Conservation (phyloP, 2,888 invertebrate genomes). For the Lycocerus yunnanus region DNA sequence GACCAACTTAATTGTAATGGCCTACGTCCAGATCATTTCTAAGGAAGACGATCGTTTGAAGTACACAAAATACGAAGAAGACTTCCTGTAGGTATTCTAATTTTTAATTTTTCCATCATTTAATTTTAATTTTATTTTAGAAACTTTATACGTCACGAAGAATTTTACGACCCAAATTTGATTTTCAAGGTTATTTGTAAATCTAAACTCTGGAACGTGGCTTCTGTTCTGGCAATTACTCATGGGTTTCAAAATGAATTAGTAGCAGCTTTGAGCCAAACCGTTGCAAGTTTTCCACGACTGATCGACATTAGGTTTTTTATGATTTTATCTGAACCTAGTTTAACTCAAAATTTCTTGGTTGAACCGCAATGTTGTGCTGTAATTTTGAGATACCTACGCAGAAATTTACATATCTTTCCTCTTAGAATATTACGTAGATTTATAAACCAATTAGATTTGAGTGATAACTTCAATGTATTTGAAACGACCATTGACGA, state of each 20-base stretch:
- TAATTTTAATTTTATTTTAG: conserved; percentile 46
- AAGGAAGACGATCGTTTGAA: conserved; percentile 51
- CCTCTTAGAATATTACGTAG: conserved; percentile 52
- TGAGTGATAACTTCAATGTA: conserved; percentile 60
- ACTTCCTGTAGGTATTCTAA: conserved; percentile 58
- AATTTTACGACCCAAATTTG: conserved; percentile 66
- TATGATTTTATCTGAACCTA: conserved; percentile 51
- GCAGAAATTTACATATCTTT: conserved; percentile 46
- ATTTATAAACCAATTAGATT: conserved; percentile 64
- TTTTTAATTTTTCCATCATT: background rate
- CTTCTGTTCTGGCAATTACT: conserved; percentile 56
- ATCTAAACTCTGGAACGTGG: conserved; percentile 64
- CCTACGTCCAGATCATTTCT: conserved; percentile 63
- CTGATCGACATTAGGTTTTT: conserved; percentile 47
- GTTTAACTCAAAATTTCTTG: conserved; percentile 50
- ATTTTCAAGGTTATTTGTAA: conserved; percentile 68
- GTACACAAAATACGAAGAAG: conserved; percentile 51
- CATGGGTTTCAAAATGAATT: conserved; percentile 63
- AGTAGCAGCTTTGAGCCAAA: conserved; percentile 60
- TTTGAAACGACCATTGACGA: conserved; percentile 57
- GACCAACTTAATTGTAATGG: conserved; percentile 70
- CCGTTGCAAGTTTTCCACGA: conserved; percentile 48
- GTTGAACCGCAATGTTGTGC: conserved; percentile 47
- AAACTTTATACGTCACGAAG: conserved; percentile 64
- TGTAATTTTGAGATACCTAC: conserved; percentile 48